phyloP scores from a whole-genome alignment of 2,113 vertebrate species.

The Lucifuga dentata region DNA sequence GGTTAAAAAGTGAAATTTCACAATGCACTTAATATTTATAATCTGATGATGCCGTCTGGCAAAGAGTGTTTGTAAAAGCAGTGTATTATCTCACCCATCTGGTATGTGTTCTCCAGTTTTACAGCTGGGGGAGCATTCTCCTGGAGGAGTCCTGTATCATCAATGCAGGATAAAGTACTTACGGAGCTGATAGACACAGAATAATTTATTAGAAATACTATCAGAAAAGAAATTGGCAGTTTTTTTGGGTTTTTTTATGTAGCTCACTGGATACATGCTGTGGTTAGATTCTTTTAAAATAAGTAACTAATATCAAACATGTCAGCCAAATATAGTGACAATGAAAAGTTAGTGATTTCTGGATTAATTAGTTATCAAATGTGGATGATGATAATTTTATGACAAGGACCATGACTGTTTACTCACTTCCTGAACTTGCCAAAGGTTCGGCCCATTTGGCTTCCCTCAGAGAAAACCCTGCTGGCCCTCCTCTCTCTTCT shows the following conservation, averaged over 20 bases:
- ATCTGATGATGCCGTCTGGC: background rate
- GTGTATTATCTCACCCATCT: slow-evolving; percentile 78
- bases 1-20: no score
- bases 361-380: no score
- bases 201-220: background rate
- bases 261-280: no score
- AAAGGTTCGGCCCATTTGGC: slow-evolving; percentile 69
- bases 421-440: slow-evolving; percentile 85
- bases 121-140: slow-evolving; percentile 66
- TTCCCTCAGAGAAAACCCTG: slow-evolving; percentile 77
- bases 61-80: background rate
- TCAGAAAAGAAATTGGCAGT: no score
- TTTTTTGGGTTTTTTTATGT: no score
- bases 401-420: background rate
- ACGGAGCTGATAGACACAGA: slow-evolving; percentile 77
- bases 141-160: slow-evolving; percentile 83
- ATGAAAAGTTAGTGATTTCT: no score
- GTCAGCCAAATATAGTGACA: no score
- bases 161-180: slow-evolving; percentile 81
- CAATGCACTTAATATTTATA: no score
- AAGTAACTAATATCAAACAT: no score
- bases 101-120: slow-evolving; percentile 88
- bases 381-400: no score
- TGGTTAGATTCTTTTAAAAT: no score
- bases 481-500: slow-evolving; percentile 81